phyloP scores from a whole-genome alignment of 2,888 invertebrate genomes.

The Pocota personata region DNA sequence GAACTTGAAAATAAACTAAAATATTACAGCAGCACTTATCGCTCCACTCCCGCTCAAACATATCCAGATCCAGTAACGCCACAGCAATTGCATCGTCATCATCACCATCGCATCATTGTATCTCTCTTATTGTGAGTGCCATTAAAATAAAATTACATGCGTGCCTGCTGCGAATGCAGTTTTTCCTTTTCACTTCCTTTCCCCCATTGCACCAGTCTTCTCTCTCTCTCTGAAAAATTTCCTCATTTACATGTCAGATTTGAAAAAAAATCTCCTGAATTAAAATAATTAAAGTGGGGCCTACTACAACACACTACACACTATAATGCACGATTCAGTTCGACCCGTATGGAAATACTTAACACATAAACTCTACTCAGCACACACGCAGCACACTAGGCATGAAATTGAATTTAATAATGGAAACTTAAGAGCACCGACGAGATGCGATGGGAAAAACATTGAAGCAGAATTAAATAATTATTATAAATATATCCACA shows the following conservation, averaged over 20 bases:
- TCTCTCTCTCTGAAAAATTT: neutral
- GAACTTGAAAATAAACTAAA: constrained; percentile 2
- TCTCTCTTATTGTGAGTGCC: constrained; percentile 43
- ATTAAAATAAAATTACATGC: constrained; percentile 61
- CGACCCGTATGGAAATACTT: constrained; percentile 68
- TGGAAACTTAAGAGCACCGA: constrained; percentile 70
- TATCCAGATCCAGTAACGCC: neutral
- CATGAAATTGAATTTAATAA: constrained; percentile 72
- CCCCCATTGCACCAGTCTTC: constrained; percentile 16
- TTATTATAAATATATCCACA: constrained; percentile 66
- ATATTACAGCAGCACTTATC: constrained; percentile 9
- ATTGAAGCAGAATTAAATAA: constrained; percentile 70
- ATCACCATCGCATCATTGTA: constrained; percentile 40
- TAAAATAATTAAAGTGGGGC: constrained; percentile 68
- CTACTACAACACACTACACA: constrained; percentile 37
- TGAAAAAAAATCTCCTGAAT: constrained; percentile 37
- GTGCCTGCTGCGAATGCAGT: constrained; percentile 53
- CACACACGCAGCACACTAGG: constrained; percentile 43
- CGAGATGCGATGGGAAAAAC: constrained; percentile 68
- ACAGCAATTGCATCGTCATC: constrained; percentile 22
- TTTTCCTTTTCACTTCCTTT: constrained; percentile 42
- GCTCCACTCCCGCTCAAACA: neutral
- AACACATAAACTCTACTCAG: constrained; percentile 50
- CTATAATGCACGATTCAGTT: constrained; percentile 45
- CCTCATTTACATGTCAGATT: constrained; percentile 33